A percentile compares a stretch with the other conserved stretches of the same genome.
Evolutionary conservation across 2,797 vertebrate genomes (phyloP).

Genomic region (Leptodactylus fallax): DNA sequence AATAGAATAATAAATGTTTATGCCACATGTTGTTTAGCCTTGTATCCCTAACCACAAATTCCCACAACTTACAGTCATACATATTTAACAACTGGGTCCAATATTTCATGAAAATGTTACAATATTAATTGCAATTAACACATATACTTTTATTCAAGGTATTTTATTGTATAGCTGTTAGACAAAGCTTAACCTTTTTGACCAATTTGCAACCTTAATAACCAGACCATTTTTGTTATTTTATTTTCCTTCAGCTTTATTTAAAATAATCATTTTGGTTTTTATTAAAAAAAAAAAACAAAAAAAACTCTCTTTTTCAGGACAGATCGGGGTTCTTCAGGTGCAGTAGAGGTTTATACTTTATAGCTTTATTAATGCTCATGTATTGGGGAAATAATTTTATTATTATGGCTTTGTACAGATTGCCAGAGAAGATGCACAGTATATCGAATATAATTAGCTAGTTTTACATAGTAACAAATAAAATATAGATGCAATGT

Average conservation of each 20-base stretch:
- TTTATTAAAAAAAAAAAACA: not conserved
- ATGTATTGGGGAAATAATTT: not conserved
- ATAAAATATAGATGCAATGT: too few species aligned
- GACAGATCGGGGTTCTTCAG: not conserved
- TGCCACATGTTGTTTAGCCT: constrained; percentile 26
- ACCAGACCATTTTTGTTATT: not conserved
- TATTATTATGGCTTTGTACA: not conserved
- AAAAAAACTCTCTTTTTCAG: too few species aligned
- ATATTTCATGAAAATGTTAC: constrained; percentile 31
- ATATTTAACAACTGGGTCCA: constrained; percentile 45
- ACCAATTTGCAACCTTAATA: not conserved
- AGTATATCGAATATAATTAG: not conserved
- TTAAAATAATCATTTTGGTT: not conserved
- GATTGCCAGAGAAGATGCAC: not conserved
- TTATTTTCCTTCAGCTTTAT: not conserved
- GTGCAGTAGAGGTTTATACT: not conserved
- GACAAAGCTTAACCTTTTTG: not conserved
- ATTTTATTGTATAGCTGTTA: not conserved
- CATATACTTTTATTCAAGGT: constrained; percentile 16
- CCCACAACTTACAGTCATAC: constrained; percentile 32
- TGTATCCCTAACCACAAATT: constrained; percentile 34
- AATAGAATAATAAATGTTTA: constrained; percentile 48
- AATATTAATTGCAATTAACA: constrained; percentile 44
- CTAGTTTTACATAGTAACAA: too few species aligned
- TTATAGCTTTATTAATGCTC: not conserved